Evolutionary conservation across 2,797 vertebrate genomes (phyloP).

Genomic region (Thalassophryne amazonica): DNA sequence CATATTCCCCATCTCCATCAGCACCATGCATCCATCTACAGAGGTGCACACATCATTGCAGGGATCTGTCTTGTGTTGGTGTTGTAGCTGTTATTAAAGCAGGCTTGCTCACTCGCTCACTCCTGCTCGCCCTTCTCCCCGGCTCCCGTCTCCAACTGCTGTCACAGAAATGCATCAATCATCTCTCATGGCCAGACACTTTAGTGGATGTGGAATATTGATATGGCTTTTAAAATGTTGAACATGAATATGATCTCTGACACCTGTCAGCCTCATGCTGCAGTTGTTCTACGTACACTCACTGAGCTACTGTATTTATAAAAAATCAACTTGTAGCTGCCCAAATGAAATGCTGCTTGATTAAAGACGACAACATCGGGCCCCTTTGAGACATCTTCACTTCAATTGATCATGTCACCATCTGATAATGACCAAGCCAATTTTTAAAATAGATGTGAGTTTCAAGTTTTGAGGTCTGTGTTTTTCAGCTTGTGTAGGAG

Average conservation of each 20-base stretch:
- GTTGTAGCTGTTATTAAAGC: slow-evolving; percentile 39
- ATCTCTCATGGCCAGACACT: slow-evolving; percentile 61
- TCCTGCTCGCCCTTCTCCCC: slow-evolving; percentile 47
- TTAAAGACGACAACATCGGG: too few species aligned
- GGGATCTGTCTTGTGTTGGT: slow-evolving; percentile 59
- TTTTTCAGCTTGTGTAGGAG: too few species aligned
- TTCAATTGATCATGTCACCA: too few species aligned
- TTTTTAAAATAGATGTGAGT: too few species aligned
- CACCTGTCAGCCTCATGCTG: slow-evolving; percentile 47
- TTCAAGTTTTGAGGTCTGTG: too few species aligned
- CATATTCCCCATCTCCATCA: slow-evolving; percentile 37
- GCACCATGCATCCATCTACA: slow-evolving; percentile 44
- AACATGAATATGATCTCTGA: slow-evolving; percentile 62
- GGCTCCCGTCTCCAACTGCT: slow-evolving; percentile 52
- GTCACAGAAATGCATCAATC: slow-evolving; percentile 68
- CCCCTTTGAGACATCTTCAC: too few species aligned
- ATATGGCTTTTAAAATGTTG: slow-evolving; percentile 62
- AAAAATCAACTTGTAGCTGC: slow-evolving; percentile 29
- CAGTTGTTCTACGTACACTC: slow-evolving; percentile 46
- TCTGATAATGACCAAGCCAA: too few species aligned
- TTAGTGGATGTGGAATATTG: slow-evolving; percentile 63
- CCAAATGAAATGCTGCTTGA: slow-evolving; percentile 30
- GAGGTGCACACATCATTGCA: slow-evolving; percentile 16
- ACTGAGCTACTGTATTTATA: slow-evolving; percentile 32
- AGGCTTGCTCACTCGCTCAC: slow-evolving; percentile 47